A percentile compares a stretch with the other conserved stretches of the same genome.
Evolutionary conservation across 2,113 vertebrate genomes (phyloP).

Genomic region (Eupsittula cactorum): DNA sequence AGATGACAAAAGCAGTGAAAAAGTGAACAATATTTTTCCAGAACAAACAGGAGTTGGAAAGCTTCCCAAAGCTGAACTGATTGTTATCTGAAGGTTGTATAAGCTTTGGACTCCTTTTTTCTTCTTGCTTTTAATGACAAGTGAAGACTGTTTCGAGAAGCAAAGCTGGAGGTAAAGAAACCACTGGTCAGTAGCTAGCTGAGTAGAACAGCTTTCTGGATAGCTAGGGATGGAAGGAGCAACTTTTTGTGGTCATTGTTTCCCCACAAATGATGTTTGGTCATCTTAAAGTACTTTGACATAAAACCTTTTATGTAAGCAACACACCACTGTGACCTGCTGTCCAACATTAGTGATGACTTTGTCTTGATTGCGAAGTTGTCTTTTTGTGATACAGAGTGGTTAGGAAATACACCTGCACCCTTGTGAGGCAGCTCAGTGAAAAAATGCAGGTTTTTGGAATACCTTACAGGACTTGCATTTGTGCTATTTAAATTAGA

Average conservation of each 20-base stretch:
- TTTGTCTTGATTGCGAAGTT: not conserved
- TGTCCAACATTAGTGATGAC: not conserved
- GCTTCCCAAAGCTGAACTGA: not conserved
- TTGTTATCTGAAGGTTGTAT: not conserved
- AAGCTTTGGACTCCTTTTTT: not conserved
- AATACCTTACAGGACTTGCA: not conserved
- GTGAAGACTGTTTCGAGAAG: not conserved
- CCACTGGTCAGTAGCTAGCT: not conserved
- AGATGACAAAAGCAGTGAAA: not conserved
- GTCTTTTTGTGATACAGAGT: not conserved
- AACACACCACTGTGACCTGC: not conserved
- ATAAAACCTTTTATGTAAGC: not conserved
- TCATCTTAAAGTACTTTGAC: not conserved
- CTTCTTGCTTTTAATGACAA: not conserved
- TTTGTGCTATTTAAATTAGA: not conserved
- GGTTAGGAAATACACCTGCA: not conserved
- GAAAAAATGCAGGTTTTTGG: not conserved
- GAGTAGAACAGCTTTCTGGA: not conserved
- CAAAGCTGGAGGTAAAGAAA: not conserved
- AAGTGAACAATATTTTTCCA: not conserved
- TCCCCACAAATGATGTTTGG: not conserved
- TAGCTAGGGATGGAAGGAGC: not conserved
- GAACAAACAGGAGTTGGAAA: not conserved
- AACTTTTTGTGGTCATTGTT: not conserved
- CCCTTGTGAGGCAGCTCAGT: not conserved